Evolutionary conservation across 1,140 invertebrate species (phyloP).

Genomic region (Calycopis cecrops): DNA sequence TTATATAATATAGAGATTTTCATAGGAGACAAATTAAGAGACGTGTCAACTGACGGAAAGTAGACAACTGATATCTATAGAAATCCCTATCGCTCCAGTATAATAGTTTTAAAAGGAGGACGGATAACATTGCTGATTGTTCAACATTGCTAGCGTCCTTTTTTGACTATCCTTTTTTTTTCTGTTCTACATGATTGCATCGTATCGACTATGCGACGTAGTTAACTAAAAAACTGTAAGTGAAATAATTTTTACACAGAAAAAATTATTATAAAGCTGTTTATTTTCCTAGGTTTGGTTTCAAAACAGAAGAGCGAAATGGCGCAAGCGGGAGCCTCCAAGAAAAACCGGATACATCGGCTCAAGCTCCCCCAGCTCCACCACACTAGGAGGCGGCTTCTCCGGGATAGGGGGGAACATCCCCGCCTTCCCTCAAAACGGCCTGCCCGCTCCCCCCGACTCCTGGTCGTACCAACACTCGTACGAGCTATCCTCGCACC

Average conservation of each 20-base stretch:
- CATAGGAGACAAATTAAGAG: too few species aligned
- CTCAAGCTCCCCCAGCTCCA: slow-evolving; percentile 77
- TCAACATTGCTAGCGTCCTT: too few species aligned
- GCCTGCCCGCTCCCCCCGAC: slow-evolving; percentile 80
- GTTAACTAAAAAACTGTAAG: not conserved
- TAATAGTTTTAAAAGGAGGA: too few species aligned
- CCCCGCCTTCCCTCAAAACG: slow-evolving; percentile 80
- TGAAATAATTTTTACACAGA: not conserved
- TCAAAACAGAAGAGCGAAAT: slow-evolving; percentile 96
- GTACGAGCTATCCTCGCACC: slow-evolving; percentile 83
- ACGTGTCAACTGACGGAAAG: too few species aligned
- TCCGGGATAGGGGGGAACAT: slow-evolving; percentile 79
- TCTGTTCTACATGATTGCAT: too few species aligned
- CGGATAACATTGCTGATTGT: too few species aligned
- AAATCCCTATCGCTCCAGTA: too few species aligned
- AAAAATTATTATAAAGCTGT: not conserved
- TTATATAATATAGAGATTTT: too few species aligned
- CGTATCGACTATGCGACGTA: too few species aligned
- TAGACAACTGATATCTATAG: too few species aligned
- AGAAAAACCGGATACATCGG: slow-evolving; percentile 91
- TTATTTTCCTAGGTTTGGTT: slow-evolving; percentile 74
- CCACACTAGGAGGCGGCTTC: slow-evolving; percentile 76
- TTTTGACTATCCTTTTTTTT: too few species aligned
- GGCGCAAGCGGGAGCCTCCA: slow-evolving; percentile 98
- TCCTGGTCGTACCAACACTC: slow-evolving; percentile 86